Evolutionary conservation across 2,797 vertebrate genomes (phyloP).

Genomic region (Lerista edwardsae): DNA sequence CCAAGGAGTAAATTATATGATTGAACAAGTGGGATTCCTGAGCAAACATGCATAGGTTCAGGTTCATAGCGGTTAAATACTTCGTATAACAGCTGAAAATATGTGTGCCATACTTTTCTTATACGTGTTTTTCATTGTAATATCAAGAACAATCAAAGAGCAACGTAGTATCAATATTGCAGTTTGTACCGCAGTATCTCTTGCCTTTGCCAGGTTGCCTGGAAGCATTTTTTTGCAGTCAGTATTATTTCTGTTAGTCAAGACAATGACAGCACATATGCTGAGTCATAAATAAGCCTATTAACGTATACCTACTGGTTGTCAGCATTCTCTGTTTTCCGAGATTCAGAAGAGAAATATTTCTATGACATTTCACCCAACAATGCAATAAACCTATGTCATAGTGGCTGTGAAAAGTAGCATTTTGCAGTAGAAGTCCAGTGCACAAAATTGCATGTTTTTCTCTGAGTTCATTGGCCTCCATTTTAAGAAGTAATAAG

Average conservation of each 20-base stretch:
- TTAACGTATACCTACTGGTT: neutral
- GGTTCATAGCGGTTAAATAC: slow-evolving; percentile 5
- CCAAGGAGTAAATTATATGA: neutral
- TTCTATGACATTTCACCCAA: neutral
- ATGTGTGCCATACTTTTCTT: slow-evolving; percentile 10
- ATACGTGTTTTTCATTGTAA: neutral
- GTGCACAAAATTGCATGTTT: neutral
- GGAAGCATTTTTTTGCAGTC: slow-evolving; percentile 19
- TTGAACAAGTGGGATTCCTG: neutral
- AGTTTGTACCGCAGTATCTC: neutral
- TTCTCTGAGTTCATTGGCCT: neutral
- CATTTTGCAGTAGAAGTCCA: neutral
- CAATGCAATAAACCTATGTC: neutral
- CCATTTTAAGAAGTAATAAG: neutral
- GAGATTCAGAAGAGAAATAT: neutral
- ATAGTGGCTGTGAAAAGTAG: neutral
- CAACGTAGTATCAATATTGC: no score
- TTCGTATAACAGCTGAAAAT: slow-evolving; percentile 1
- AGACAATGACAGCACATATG: neutral
- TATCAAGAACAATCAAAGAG: neutral
- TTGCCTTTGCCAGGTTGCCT: neutral
- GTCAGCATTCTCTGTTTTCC: neutral
- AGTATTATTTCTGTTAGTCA: slow-evolving; percentile 3
- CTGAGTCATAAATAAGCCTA: neutral
- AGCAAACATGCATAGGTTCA: neutral